phyloP scores from a whole-genome alignment of 2,888 invertebrate species.

The Spisula subtruncata region DNA sequence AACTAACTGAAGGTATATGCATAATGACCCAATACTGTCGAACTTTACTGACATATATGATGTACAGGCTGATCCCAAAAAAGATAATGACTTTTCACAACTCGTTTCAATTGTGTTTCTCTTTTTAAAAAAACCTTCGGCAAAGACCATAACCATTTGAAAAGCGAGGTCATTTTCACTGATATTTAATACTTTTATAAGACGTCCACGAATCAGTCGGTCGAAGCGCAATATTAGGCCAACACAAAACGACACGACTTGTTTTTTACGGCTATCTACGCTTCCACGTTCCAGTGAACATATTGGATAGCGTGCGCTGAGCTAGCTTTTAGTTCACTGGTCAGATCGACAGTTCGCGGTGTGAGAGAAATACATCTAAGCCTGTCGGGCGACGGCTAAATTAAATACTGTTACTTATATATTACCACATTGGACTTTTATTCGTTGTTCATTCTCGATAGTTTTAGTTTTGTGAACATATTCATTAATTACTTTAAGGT shows the following conservation, averaged over 20 bases:
- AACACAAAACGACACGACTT: conserved; percentile 69
- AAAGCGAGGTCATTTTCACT: conserved; percentile 66
- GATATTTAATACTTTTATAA: conserved; percentile 50
- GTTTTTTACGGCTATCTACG: conserved; percentile 73
- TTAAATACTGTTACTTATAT: conserved; percentile 43
- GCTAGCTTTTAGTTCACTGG: conserved; percentile 71
- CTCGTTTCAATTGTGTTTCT: background rate
- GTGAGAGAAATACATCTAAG: conserved; percentile 73
- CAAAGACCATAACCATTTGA: conserved; percentile 40
- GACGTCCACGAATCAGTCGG: conserved; percentile 67
- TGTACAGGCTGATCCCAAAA: background rate
- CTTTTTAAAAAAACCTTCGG: background rate
- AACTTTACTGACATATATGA: background rate
- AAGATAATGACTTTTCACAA: background rate
- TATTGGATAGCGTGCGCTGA: conserved; percentile 73
- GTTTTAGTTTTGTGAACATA: conserved; percentile 30
- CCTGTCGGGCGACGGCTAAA: conserved; percentile 65
- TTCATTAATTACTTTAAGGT: conserved; percentile 63
- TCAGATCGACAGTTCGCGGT: conserved; percentile 68
- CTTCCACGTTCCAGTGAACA: conserved; percentile 72
- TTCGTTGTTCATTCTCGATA: conserved; percentile 30
- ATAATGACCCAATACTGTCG: conserved; percentile 15
- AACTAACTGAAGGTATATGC: conserved; percentile 13
- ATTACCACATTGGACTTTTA: conserved; percentile 47
- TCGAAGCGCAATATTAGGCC: conserved; percentile 71